These are phyloP conservation scores for Elephas maximus DNA, from an alignment of 2,113 vertebrate species.

Conservation along the genomic window DNA sequence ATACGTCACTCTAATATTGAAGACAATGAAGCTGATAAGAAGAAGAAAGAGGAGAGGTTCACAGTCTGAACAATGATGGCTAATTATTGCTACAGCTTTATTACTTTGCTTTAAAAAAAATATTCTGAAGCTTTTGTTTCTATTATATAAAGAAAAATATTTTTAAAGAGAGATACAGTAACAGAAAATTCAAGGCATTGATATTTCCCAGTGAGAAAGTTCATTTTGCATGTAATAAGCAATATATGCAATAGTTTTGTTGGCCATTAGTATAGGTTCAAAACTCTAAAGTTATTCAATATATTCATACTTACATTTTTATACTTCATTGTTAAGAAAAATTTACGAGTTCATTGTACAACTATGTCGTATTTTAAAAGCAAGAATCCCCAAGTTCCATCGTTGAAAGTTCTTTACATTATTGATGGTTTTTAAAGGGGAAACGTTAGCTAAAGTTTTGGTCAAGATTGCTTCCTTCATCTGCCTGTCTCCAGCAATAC, in stretches of 20 bases:
- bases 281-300: neutral
- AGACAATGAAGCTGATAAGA: neutral
- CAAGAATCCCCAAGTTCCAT: neutral
- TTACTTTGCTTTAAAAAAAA: neutral
- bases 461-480: neutral
- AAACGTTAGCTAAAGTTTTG: neutral
- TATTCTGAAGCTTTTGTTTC: neutral
- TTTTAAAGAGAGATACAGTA: neutral
- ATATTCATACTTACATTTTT: neutral
- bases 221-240: neutral
- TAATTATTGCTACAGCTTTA: neutral
- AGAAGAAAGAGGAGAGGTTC: neutral
- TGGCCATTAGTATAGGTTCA: neutral
- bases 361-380: neutral
- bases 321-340: constrained; percentile 14
- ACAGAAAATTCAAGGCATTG: neutral
- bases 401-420: neutral
- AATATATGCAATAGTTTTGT: neutral
- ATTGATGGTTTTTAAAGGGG: neutral
- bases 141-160: constrained; percentile 7
- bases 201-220: neutral
- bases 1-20: neutral
- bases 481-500: neutral
- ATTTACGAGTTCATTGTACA: neutral
- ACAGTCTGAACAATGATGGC: neutral